phyloP scores from a whole-genome alignment of 2,113 vertebrate species.

The Ailurus styani region DNA sequence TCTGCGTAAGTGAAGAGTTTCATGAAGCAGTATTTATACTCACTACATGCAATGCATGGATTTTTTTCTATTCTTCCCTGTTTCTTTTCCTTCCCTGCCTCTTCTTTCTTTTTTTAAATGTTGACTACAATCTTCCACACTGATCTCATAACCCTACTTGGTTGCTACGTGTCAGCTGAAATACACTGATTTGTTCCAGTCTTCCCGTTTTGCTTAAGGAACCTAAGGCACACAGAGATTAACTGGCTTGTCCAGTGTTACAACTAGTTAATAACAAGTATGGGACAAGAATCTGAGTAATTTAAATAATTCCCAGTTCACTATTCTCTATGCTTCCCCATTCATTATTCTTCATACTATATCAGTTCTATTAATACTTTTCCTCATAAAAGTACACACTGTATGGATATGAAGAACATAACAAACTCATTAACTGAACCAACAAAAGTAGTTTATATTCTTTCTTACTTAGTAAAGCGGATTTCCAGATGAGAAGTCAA shows the following conservation, averaged over 20 bases:
- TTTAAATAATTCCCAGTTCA: not conserved
- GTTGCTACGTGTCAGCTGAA: not conserved
- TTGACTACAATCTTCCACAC: not conserved
- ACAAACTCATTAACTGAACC: conserved; percentile 17
- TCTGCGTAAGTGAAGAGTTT: not conserved
- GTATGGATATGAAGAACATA: not conserved
- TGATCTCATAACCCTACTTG: not conserved
- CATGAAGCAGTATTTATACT: not conserved
- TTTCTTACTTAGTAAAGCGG: conserved; percentile 97
- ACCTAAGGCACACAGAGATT: not conserved
- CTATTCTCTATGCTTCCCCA: not conserved
- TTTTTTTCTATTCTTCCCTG: not conserved
- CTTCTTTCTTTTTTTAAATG: not conserved
- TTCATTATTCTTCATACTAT: not conserved
- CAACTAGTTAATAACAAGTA: not conserved
- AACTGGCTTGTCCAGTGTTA: not conserved
- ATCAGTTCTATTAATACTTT: not conserved
- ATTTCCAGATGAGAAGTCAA: conserved; percentile 99
- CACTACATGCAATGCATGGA: not conserved
- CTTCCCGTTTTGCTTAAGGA: not conserved
- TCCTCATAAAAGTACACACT: not conserved
- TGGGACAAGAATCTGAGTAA: not conserved
- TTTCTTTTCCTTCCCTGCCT: not conserved
- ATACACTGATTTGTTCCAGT: not conserved
- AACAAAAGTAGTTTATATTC: not conserved